Conservation (phyloP, 2,797 vertebrate genomes). For the Chaenodraco wilsoni region DNA sequence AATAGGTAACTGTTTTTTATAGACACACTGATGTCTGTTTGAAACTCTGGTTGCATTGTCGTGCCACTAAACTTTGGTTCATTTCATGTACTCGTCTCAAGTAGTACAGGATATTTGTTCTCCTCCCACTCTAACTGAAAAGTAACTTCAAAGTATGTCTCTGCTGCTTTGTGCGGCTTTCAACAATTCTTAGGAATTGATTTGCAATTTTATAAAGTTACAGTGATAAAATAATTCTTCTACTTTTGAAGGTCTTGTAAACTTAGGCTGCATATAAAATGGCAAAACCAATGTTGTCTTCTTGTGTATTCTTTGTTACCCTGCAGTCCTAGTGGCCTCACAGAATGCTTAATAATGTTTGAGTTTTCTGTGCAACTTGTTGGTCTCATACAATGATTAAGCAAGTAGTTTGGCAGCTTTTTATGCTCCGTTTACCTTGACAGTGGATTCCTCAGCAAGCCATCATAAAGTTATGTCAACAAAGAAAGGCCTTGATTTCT, state of each 20-base stretch:
- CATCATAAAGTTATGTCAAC: conserved; percentile 24
- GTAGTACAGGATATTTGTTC: neutral
- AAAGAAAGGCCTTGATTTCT: conserved; percentile 31
- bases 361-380: conserved; percentile 6
- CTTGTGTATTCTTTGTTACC: conserved; percentile 21
- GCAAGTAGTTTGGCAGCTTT: conserved; percentile 25
- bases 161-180: conserved; percentile 17
- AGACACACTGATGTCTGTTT: conserved; percentile 40
- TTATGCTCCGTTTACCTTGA: conserved; percentile 19
- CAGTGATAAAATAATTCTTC: conserved; percentile 23
- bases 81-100: neutral
- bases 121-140: conserved; percentile 9
- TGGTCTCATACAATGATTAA: conserved; percentile 34
- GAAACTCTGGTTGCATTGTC: conserved; percentile 24
- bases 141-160: conserved; percentile 9
- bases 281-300: conserved; percentile 3
- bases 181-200: neutral
- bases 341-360: conserved; percentile 20
- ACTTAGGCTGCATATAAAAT: neutral
- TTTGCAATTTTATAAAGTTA: conserved; percentile 31
- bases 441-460: conserved; percentile 11
- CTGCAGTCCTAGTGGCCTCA: neutral
- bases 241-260: conserved; percentile 30
- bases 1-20: conserved; percentile 64
- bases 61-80: conserved; percentile 1